phyloP scores from a whole-genome alignment of 2,113 vertebrate species.

The Leucopsar rothschildi region DNA sequence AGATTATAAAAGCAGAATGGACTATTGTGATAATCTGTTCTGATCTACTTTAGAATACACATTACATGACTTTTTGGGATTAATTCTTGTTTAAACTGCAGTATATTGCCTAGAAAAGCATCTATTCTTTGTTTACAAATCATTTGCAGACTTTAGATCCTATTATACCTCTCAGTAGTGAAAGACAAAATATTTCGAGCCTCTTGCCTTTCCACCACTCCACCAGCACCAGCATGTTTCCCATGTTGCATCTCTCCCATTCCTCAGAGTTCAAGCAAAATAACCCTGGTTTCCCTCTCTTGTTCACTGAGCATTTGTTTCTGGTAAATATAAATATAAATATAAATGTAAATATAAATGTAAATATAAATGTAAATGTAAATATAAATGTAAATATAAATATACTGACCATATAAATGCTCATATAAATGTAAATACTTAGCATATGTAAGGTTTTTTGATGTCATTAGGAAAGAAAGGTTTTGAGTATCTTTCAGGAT shows the following conservation, averaged over 20 bases:
- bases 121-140: slow-evolving; percentile 33
- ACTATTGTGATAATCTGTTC: slow-evolving; percentile 47
- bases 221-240: not conserved
- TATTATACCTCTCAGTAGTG: not conserved
- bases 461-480: not conserved
- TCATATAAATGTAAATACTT: not conserved
- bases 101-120: slow-evolving; percentile 32
- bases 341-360: too few species aligned
- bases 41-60: slow-evolving; percentile 49
- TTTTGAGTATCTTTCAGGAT: not conserved
- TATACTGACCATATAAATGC: not conserved
- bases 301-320: not conserved
- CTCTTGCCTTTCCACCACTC: not conserved
- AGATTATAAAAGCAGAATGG: slow-evolving; percentile 28
- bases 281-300: accelerated
- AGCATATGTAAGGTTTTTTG: not conserved
- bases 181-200: not conserved
- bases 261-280: not conserved
- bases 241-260: not conserved
- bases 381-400: too few species aligned
- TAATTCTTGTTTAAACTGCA: slow-evolving; percentile 31
- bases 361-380: not conserved
- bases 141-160: not conserved
- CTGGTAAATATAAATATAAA: not conserved
- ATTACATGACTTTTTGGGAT: slow-evolving; percentile 43